Base-by-base conservation (phyloP, 1,140 invertebrate species). In the Brachionus rotundiformis region DNA sequence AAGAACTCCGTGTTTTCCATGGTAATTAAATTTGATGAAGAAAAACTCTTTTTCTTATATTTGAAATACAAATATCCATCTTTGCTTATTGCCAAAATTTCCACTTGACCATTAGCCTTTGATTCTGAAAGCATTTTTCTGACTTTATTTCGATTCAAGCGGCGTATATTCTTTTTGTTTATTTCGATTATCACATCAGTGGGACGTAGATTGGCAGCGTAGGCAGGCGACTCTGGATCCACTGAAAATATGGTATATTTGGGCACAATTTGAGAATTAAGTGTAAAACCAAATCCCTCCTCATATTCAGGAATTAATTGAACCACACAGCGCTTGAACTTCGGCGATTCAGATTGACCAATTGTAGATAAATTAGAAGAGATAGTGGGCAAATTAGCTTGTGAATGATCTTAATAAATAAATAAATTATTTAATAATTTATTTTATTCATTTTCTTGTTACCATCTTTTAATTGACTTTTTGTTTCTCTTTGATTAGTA, bases 41-140 rank as follows among this genome's bases (percentile, higher is more conserved):
- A n/a, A n/a, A n/a, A n/a, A n/a, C n/a, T n/a, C n/a, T 79, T 79
- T 39, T 63, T 36, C 33, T 79, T 31, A 63, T 59, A 59, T 31
- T 79, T 79, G 0, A 59, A 59, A 10, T 36, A 31, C 33, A 33
- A 27, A 59, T 79, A 79, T 2, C 23, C 76, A 31, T 59, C 23
- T 61, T 79, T 54, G 10, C 33, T 39, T 23, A 79, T 61, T 23
- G 59, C 76, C n/a, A 79, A 63, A 19, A 79, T 54, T 79, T 79
- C 76, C 6, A 79, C 76, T 23, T 31, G 27, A 11, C 76, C 76
- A 25, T 59, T 54, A 13, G 25, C 31, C 4, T 25, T 19, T 0
- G 76, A 54, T 29, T 79, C 27, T 31, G 19, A 19, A 13, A 79
- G 25, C 76, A 79, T 79, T n/a, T 59, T 36, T 63, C 19, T 54